Conservation (phyloP, 2,797 vertebrate genomes). For the Sciurus vulgaris region DNA sequence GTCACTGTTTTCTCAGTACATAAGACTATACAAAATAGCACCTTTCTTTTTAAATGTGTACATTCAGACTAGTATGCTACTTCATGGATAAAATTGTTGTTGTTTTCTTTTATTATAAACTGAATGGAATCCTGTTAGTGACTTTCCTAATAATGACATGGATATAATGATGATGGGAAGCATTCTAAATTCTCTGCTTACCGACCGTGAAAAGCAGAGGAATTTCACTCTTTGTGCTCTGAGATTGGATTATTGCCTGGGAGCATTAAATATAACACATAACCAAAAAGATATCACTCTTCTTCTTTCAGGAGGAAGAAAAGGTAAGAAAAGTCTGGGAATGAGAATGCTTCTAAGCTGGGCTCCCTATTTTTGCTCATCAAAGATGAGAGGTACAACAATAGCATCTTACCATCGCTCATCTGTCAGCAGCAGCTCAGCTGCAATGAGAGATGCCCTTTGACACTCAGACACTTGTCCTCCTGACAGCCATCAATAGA, state of each 20-base stretch:
- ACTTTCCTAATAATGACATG: not conserved
- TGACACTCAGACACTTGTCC: not conserved
- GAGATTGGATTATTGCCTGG: not conserved
- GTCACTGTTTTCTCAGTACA: constrained; percentile 27
- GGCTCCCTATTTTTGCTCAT: not conserved
- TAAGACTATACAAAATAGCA: not conserved
- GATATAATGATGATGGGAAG: not conserved
- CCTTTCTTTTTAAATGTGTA: constrained; percentile 3
- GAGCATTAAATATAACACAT: not conserved
- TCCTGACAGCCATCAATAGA: not conserved
- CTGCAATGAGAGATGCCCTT: not conserved
- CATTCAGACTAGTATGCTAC: not conserved
- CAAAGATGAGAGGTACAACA: not conserved
- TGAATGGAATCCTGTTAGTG: not conserved
- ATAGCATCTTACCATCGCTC: not conserved
- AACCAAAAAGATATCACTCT: not conserved
- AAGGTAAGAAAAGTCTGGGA: not conserved
- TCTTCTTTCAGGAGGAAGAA: not conserved
- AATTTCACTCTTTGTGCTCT: constrained; percentile 22
- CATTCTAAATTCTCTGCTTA: not conserved
- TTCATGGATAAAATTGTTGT: not conserved
- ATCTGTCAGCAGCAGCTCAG: not conserved
- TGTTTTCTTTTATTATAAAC: not conserved
- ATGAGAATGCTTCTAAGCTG: not conserved
- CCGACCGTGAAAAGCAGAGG: not conserved